Evolutionary conservation across 2,888 invertebrate species (phyloP), one percentile per base, ranked within the genome.

Genomic region (Alloplasta piceator): DNA sequence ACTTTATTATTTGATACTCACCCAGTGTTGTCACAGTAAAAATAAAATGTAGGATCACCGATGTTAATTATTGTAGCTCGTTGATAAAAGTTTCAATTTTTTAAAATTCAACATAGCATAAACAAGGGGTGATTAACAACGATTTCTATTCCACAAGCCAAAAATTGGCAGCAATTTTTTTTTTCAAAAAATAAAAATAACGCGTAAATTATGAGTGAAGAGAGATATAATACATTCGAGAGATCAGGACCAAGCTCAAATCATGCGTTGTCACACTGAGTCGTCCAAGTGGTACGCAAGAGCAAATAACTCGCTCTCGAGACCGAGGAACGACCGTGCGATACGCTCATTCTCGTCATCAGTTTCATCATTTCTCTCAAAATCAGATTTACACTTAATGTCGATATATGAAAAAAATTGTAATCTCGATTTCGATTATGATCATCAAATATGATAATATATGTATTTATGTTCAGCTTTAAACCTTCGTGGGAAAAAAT

Each of bases 321-420:
- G 71, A 86, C 83, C 82, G 52, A 56, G 56, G 56, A 85, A 61
- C 71, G 84, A 67, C 84, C 71, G 14, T 72, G 78, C 85, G 83
- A 87, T 48, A 79, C 60, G 77, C 86, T 91, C 90, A 90, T 91
- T 89, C 90, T 91, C 91, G 91, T 91, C 91, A 91, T 91, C 90
- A 78, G 80, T 84, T 63, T 91, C 91, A 91, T 91, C 90, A 91
- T 89, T 83, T 85, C 76, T 61, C 78, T 75, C 61, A 26, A 1
- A 26, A 3, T 26, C 1, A 26, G 3, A 26, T 3, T 26, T 26
- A 3, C 1, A 26, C 1, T 64, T 4, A 55, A 6, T 39, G 16
- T 39, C 6, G 38, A 43, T 6, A 38, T n/a, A 36, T 38, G 14
- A 9, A 7, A n/a, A 52, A 55, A 50, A 38, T 50, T 36, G 7